Percentiles rank a stretch among this genome's conserved stretches.
Conservation (phyloP, 37 sponge, comb jelly and placozoan species). For the Aphrocallistes beatrix region DNA sequence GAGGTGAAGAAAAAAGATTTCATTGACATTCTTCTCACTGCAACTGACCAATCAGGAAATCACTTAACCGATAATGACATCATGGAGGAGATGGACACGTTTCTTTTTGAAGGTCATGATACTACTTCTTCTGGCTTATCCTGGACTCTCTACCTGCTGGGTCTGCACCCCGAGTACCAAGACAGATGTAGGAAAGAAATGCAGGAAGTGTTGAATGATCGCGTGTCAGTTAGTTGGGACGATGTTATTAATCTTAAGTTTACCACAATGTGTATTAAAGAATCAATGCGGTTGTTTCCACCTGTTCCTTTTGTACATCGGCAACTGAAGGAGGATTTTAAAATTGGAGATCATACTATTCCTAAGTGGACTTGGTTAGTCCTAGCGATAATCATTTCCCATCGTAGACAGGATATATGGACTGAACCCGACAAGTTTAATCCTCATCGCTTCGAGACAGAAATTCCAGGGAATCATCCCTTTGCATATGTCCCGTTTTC, state of each 20-base stretch:
- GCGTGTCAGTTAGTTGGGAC: conserved; percentile 30
- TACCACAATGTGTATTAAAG: conserved; percentile 68
- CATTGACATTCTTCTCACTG: conserved; percentile 53
- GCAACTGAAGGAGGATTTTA: conserved; percentile 28
- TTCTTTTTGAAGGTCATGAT: conserved; percentile 82
- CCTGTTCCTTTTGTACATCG: conserved; percentile 33
- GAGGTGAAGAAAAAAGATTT: conserved; percentile 25
- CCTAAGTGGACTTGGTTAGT: conserved; percentile 37
- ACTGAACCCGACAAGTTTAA: conserved; percentile 47
- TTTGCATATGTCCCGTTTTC: conserved; percentile 68
- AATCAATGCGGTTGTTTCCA: conserved; percentile 71
- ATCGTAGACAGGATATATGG: conserved; percentile 45
- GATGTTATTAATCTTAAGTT: conserved; percentile 43
- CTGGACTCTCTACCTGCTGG: conserved; percentile 42
- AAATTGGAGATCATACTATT: conserved; percentile 26
- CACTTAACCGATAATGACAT: conserved; percentile 59
- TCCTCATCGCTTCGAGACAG: conserved; percentile 48
- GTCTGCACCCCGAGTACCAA: conserved; percentile 56
- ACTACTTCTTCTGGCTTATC: conserved; percentile 52
- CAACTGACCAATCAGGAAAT: conserved; percentile 44
- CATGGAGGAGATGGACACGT: conserved; percentile 70
- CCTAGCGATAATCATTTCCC: conserved; percentile 21
- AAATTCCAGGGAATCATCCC: conserved; percentile 29
- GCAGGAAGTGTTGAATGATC: conserved; percentile 30
- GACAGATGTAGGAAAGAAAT: conserved; percentile 52